These are phyloP conservation scores for Spongilla lacustris DNA, from an alignment of 37 sponge, comb jelly and placozoan species.

Conservation along the genomic window DNA sequence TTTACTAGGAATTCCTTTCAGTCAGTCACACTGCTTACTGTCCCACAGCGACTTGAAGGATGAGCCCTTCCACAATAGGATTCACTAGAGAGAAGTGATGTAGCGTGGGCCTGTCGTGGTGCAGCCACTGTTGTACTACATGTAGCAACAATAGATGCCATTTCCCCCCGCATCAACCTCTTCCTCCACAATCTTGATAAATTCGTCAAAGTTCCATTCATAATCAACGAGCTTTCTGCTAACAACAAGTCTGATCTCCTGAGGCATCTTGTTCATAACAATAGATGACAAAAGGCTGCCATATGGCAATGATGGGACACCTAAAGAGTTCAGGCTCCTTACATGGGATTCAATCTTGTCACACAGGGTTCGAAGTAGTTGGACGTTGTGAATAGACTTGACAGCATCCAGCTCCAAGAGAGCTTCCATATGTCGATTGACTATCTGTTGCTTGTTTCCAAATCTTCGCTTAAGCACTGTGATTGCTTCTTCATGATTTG, in stretches of 20 bases:
- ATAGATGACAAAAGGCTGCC: not conserved
- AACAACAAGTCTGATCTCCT: not conserved
- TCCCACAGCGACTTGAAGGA: too few relatives aligned
- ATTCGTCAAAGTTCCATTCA: too few relatives aligned
- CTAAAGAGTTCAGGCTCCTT: not conserved
- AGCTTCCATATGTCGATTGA: not conserved
- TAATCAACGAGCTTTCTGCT: not conserved
- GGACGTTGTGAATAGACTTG: not conserved
- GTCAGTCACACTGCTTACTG: too few relatives aligned
- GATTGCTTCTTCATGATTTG: constrained; percentile 6
- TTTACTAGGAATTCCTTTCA: too few relatives aligned
- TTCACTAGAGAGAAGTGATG: not conserved
- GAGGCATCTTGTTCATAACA: not conserved
- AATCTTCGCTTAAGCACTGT: not conserved
- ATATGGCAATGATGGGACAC: not conserved
- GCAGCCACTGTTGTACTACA: too few relatives aligned
- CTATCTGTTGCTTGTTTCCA: not conserved
- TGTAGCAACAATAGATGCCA: too few relatives aligned
- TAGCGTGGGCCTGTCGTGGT: too few relatives aligned
- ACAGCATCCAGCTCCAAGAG: not conserved
- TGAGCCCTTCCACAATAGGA: too few relatives aligned
- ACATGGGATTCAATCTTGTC: not conserved
- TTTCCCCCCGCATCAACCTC: too few relatives aligned
- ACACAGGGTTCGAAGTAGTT: not conserved
- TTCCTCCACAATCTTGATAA: too few relatives aligned